Conservation (phyloP, 37 sponge, comb jelly and placozoan genomes). For the Ephydatia muelleri region DNA sequence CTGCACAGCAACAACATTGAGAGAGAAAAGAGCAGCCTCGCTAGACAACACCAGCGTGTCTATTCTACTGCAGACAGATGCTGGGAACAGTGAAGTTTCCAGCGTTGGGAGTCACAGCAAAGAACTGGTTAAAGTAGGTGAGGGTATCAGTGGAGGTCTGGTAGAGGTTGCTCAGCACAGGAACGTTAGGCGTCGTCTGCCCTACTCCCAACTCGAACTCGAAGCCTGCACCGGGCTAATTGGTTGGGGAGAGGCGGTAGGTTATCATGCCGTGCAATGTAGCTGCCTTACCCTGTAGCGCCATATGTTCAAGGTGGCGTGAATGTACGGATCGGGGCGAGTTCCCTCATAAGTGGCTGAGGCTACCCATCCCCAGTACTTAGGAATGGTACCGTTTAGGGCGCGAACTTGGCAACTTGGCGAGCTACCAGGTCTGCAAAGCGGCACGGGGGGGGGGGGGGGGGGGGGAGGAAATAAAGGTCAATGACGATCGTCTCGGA, state of each 20-base stretch:
- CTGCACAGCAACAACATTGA: no score
- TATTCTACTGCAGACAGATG: background rate
- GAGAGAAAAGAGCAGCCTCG: background rate
- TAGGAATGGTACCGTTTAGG: constrained; percentile 6
- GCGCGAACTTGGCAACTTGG: background rate
- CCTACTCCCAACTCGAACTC: background rate
- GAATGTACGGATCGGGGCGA: background rate
- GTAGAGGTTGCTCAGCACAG: background rate
- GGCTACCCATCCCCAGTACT: constrained; percentile 9
- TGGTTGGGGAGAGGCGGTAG: no score
- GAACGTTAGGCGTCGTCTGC: background rate
- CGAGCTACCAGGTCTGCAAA: background rate
- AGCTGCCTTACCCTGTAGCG: background rate
- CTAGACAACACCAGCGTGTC: background rate
- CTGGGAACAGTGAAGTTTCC: background rate
- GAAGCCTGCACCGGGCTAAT: background rate
- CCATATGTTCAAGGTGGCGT: background rate
- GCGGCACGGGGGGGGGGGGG: no score
- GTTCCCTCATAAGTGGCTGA: background rate
- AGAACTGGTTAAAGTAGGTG: background rate
- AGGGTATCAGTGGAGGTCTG: background rate
- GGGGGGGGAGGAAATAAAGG: background rate
- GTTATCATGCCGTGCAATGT: no score
- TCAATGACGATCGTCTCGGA: background rate
- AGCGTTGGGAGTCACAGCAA: background rate